These are phyloP conservation scores for Melanostoma mellinum DNA, from an alignment of 2,888 invertebrate genomes.

Conservation along the genomic window DNA sequence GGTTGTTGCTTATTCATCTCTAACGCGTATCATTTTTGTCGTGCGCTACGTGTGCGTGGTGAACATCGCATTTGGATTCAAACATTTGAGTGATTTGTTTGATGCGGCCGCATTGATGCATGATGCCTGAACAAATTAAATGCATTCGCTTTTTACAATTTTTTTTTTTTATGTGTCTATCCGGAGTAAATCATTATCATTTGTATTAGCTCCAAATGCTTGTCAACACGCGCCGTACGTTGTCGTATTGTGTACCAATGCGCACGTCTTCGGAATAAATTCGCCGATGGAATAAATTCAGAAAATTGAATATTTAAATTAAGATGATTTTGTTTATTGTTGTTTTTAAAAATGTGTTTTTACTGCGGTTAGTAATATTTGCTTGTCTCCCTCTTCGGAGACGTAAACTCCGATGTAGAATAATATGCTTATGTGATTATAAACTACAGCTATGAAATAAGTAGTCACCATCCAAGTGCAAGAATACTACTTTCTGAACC, in stretches of 20 bases:
- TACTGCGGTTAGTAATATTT: too few relatives aligned
- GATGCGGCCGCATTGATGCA: constrained; percentile 62
- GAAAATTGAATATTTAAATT: constrained; percentile 29
- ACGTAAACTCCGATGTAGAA: too few relatives aligned
- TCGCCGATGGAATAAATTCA: constrained; percentile 43
- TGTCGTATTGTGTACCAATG: constrained; percentile 10
- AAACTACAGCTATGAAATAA: too few relatives aligned
- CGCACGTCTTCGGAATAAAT: constrained; percentile 1
- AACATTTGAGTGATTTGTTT: constrained; percentile 55
- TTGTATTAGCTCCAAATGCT: constrained; percentile 48
- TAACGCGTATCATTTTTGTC: constrained; percentile 47
- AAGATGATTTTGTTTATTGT: neutral
- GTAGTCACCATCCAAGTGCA: too few relatives aligned
- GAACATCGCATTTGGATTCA: constrained; percentile 22
- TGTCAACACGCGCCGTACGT: constrained; percentile 38
- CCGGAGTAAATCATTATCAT: constrained; percentile 39
- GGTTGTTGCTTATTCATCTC: constrained; percentile 52
- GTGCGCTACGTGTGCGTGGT: constrained; percentile 56
- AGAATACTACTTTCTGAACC: too few relatives aligned
- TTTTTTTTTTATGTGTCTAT: constrained; percentile 20
- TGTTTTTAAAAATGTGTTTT: too few relatives aligned
- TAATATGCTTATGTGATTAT: too few relatives aligned
- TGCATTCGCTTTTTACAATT: constrained; percentile 44
- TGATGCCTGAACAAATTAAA: constrained; percentile 47
- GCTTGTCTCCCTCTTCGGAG: too few relatives aligned